Evolutionary conservation across 2,797 vertebrate species (phyloP).

Genomic region (Aselliscus stoliczkanus): DNA sequence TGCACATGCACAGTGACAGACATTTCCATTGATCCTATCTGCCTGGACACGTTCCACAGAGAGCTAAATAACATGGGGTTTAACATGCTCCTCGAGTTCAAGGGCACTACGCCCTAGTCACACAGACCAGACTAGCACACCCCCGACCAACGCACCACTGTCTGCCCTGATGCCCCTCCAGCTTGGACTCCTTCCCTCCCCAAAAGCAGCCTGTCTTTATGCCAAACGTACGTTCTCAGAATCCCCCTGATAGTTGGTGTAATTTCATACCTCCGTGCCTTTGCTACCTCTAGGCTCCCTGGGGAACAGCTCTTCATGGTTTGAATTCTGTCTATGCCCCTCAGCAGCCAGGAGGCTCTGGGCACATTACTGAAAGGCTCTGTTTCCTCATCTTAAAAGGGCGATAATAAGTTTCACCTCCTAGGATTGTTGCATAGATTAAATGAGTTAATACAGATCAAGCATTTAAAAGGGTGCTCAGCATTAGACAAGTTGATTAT

Average conservation of each 20-base stretch:
- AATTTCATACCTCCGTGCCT: background rate
- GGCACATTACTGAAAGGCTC: background rate
- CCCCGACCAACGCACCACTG: background rate
- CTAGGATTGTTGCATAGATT: background rate
- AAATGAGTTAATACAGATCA: background rate
- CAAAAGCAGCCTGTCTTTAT: background rate
- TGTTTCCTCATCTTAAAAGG: background rate
- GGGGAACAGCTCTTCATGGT: background rate
- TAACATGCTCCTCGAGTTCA: background rate
- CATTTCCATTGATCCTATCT: background rate
- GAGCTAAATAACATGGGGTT: too few species aligned
- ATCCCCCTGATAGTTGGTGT: background rate
- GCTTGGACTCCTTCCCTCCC: background rate
- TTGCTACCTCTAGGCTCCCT: background rate
- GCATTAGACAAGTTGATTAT: background rate
- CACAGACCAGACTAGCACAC: background rate
- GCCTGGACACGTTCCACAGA: background rate
- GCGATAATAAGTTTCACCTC: background rate
- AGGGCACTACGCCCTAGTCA: background rate
- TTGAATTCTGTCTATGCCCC: background rate
- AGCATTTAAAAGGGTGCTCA: background rate
- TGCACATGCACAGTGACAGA: background rate
- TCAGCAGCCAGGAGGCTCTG: background rate
- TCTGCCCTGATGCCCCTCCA: accelerated
- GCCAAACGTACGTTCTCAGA: background rate